phyloP scores from a whole-genome alignment of 2,113 vertebrate species.

The Myiozetetes cayanensis region DNA sequence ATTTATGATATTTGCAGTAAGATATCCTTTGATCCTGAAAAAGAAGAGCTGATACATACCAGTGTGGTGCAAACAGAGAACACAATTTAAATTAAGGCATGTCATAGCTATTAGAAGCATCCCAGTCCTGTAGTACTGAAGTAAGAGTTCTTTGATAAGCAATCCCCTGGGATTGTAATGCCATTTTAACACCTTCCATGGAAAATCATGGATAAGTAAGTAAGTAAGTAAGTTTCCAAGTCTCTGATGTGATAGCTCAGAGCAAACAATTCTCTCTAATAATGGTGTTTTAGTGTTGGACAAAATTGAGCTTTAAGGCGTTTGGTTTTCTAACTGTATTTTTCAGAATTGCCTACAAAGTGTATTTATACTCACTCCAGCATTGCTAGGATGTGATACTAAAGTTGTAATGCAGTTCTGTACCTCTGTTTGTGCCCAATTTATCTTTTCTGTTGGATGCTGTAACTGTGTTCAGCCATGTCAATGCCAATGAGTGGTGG shows the following conservation, averaged over 20 bases:
- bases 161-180: background rate
- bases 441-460: background rate
- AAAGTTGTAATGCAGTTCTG: background rate
- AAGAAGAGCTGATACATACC: conserved; percentile 44
- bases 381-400: background rate
- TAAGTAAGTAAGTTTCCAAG: background rate
- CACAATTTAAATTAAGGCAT: conserved; percentile 47
- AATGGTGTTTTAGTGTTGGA: background rate
- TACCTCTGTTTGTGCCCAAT: background rate
- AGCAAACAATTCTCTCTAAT: background rate
- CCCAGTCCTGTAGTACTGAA: conserved; percentile 15
- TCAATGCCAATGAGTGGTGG: background rate
- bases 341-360: background rate
- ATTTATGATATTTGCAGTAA: conserved; percentile 54
- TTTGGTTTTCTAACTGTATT: background rate
- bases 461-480: background rate
- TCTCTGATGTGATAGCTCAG: background rate
- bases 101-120: conserved; percentile 49
- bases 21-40: conserved; percentile 71
- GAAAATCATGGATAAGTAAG: background rate
- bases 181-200: conserved; percentile 6
- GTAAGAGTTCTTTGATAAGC: conserved; percentile 43
- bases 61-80: conserved; percentile 44
- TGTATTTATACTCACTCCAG: background rate
- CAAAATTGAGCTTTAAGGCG: background rate